Evolutionary conservation across 2,797 vertebrate species (phyloP), one percentile per base, ranked within the genome.

Genomic region (Heliangelus exortis): DNA sequence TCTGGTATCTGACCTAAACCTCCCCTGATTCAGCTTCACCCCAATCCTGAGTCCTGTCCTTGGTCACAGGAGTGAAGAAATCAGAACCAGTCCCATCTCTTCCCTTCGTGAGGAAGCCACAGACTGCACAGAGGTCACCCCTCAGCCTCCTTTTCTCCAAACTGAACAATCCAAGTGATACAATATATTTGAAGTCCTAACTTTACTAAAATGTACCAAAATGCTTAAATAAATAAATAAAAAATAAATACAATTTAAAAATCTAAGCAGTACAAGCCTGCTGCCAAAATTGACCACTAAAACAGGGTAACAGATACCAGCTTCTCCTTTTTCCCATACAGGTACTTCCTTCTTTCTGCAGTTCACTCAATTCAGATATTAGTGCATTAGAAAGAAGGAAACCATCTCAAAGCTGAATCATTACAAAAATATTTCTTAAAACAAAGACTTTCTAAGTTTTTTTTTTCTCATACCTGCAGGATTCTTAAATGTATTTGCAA

Each of bases 401-500:
- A 67, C 55, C 18, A 26, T 34, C 51, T 73, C 29, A 23, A 55
- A 87, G 47, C 51, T 69, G 88, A 91, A 75, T 55, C 33, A 65
- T n/a, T 72, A 66, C 39, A 79, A 77, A 94, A 91, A 62, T 61
- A 91, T 33, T 83, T 71, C 73, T 54, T 68, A 45, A 72, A 85
- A 92, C 62, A 8, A 81, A 91, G 90, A 33, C 55, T 12, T 48
- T 22, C 22, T 11, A 2, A 23, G 29, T 16, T 28, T 47, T 26
- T n/a, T n/a, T n/a, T 67, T 69, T 45, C 62, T 43, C 34, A 28
- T 78, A 95, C 90, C 90, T 96, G 86, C 59, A 90, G n/a, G 54
- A 88, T 47, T 72, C 54, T 62, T 50, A 50, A 88, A 51, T 55
- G 59, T 68, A 65, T 87, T 87, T 94, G 61, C 63, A 48, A 76